Evolutionary conservation across 1,140 invertebrate species (phyloP), one percentile per base, ranked within the genome.

Genomic region (Drosophila subpulchrella): DNA sequence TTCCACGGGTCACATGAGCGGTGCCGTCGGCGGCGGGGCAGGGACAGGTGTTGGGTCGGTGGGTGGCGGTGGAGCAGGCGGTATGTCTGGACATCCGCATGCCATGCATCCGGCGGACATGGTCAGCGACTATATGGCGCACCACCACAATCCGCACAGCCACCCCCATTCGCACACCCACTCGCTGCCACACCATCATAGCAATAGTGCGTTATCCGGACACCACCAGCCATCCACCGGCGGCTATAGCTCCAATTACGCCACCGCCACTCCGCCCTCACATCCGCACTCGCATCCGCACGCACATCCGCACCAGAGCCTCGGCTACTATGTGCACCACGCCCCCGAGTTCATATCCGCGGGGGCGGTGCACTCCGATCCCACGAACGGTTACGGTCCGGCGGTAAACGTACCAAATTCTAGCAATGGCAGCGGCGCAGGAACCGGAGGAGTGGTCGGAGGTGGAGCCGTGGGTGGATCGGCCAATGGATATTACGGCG

Each of bases 51-150:
- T 50, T 41, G 62, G 68, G 8, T 42, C 63, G 10, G 67, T 71
- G 27, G 75, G 71, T 1, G 75, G 12, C 54, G 67, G 63, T 20
- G 61, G 59, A 17, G 50, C 65, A 12, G 39, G 61, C 7, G 76
- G 66, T 6, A 90, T 91, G 76, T 91, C 93, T 5, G 78, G 75
- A 17, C 91, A 92, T 75, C 89, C 88, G 48, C 91, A 92, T 54
- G 78, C 82, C 20, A 89, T 86, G 73, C 91, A 92, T 78, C 89
- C 90, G 63, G 89, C 91, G 72, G 91, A 92, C 73, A 92, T 92
- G 89, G 89, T 92, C 75, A 92, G 78, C 72, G 91, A 92, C 78
- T 91, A 91, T 30, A 92, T 92, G 90, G 88, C 82, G n/a, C 88
- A 88, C 41, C 88, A 90, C 51, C 88, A 90, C 71, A 90, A 71